Evolutionary conservation across 2,888 invertebrate species (phyloP).

Genomic region (Agrochola litura): DNA sequence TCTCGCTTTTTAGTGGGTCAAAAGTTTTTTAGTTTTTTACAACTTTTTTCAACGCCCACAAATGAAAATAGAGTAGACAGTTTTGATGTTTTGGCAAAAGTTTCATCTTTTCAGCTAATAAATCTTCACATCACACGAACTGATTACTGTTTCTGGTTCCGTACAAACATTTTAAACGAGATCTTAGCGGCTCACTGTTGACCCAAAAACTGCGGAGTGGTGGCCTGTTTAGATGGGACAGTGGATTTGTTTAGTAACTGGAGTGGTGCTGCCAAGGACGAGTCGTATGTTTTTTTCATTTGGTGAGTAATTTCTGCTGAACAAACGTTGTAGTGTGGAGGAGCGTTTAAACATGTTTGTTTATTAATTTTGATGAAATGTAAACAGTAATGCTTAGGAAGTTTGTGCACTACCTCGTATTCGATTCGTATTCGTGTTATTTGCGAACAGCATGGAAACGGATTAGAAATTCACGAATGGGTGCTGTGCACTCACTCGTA

Average conservation of each 20-base stretch:
- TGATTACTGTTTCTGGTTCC: slow-evolving; percentile 55
- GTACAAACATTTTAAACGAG: slow-evolving; percentile 66
- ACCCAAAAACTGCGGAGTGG: slow-evolving; percentile 68
- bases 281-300: slow-evolving; percentile 17
- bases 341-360: neutral
- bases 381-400: neutral
- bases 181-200: slow-evolving; percentile 60
- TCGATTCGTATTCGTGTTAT: too few species aligned
- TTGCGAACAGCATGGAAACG: too few species aligned
- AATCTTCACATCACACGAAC: slow-evolving; percentile 8
- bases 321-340: neutral
- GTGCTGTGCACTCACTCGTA: too few species aligned
- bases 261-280: slow-evolving; percentile 20
- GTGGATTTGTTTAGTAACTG: slow-evolving; percentile 39
- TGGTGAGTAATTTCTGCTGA: neutral
- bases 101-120: neutral
- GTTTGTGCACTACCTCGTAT: too few species aligned
- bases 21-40: too few species aligned
- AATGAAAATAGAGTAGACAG: too few species aligned
- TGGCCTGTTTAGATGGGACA: slow-evolving; percentile 27
- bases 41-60: too few species aligned
- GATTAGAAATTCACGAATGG: too few species aligned
- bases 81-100: too few species aligned
- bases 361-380: neutral
- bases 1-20: too few species aligned